Base-by-base conservation (phyloP, 1,140 invertebrate genomes). In the Brachystomella parvula region DNA sequence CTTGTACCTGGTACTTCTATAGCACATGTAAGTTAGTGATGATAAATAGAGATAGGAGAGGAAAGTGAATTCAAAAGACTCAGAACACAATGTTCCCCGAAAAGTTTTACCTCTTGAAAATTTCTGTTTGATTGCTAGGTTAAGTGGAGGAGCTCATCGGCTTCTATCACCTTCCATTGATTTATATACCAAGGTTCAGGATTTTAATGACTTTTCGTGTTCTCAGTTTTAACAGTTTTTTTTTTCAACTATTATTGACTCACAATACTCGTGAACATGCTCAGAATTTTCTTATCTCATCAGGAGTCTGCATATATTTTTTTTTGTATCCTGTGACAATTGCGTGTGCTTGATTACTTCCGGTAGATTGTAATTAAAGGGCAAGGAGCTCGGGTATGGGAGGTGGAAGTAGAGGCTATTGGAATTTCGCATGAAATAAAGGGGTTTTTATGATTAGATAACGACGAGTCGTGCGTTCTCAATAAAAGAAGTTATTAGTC, bases 401-500 rank as follows among this genome's bases (percentile, higher is more conserved):
- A 19, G 6, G 15, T 17, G 15, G 24, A 56, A 56, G 24, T 26
- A 56, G 49, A 15, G 24, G 12, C 24, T 56, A 17, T 17, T 19
- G 24, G 49, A 56, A 56, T 12, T 15, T 56, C 24, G 24, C 12
- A 17, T 56, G 49, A 26, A 56, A 56, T 56, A 44, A 44, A 44
- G n/a, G n/a, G 39, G n/a, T 44, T 44, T 44, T 44, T 44, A 44
- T 44, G 39, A 44, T 44, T 44, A 44, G 39, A 44, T 56, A 24
- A 17, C 6, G 12, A 12, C 24, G 12, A 56, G 24, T 17, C 49
- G 49, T 56, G 24, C 24, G 12, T 56, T 17, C 49, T 26, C 49
- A 56, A 56, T 44, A 44, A 44, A 44, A 44, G 9, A 56, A 56
- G 49, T 24, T 56, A 12, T 56, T 56, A 56, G 12, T 56, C 24